These are phyloP conservation scores for Helicoverpa armigera DNA, from an alignment of 1,140 invertebrate genomes.

Conservation along the genomic window DNA sequence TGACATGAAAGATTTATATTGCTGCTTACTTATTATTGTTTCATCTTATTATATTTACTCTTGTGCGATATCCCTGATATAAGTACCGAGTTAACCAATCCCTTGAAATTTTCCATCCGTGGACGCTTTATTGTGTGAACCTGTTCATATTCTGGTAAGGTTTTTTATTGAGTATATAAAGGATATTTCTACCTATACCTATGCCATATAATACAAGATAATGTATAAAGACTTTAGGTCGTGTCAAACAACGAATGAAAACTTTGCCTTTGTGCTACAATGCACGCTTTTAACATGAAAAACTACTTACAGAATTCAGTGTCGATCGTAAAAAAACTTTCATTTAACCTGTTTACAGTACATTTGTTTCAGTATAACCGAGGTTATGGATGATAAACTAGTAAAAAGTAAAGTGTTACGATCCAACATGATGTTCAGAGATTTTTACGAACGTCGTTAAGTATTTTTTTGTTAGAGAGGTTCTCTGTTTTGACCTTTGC, in stretches of 20 bases:
- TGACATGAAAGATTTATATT: too few species aligned
- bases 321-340: constrained; percentile 33
- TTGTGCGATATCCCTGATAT: too few species aligned
- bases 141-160: too few species aligned
- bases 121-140: too few species aligned
- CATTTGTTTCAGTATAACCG: constrained; percentile 52
- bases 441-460: constrained; percentile 60
- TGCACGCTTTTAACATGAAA: background rate
- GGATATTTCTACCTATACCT: too few species aligned
- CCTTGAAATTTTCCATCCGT: too few species aligned
- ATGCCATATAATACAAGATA: too few species aligned
- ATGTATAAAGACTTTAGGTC: too few species aligned
- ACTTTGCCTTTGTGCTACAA: background rate
- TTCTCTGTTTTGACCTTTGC: constrained; percentile 3
- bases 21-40: too few species aligned
- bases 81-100: too few species aligned
- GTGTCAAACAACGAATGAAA: background rate
- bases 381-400: constrained; percentile 66
- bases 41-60: too few species aligned
- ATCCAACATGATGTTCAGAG: constrained; percentile 57
- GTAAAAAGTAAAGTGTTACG: constrained; percentile 54
- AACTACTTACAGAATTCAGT: constrained; percentile 18
- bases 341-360: constrained; percentile 47
- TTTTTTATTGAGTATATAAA: too few species aligned
- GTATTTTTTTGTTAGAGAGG: constrained; percentile 44